A percentile compares a stretch with the other conserved stretches of the same genome.
Conservation (phyloP, 2,113 vertebrate genomes). For the Silurus glanis region DNA sequence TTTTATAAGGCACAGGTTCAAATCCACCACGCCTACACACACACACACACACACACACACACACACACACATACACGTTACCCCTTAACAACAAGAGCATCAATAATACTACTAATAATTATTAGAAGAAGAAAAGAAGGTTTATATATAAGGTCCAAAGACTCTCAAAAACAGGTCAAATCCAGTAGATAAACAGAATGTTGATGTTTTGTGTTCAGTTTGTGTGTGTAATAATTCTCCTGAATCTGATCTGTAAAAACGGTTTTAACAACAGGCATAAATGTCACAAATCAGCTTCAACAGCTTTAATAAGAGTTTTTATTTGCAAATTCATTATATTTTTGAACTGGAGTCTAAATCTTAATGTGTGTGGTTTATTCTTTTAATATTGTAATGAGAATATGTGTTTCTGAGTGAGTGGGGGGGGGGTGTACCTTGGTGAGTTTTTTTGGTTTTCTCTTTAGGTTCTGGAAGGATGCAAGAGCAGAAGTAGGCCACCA, state of each 20-base stretch:
- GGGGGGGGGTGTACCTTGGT: constrained; percentile 77
- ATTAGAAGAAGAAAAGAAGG: neutral
- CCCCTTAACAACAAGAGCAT: neutral
- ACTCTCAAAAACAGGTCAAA: too few relatives aligned
- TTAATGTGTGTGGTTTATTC: neutral
- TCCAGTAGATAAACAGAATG: neutral
- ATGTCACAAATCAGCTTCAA: too few relatives aligned
- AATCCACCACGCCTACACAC: constrained; percentile 82
- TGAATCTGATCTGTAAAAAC: too few relatives aligned
- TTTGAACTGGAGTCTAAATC: too few relatives aligned
- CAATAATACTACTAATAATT: neutral
- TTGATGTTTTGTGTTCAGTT: neutral
- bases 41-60: constrained; percentile 67
- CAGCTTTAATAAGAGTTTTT: too few relatives aligned
- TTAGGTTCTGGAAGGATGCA: constrained; percentile 59
- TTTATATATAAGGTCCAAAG: neutral
- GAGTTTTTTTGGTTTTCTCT: constrained; percentile 76
- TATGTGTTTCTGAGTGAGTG: neutral
- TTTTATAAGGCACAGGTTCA: constrained; percentile 90
- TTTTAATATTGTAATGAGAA: neutral
- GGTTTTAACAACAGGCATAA: too few relatives aligned
- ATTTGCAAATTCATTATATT: too few relatives aligned
- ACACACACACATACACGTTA: neutral
- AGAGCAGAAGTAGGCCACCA: constrained; percentile 69
- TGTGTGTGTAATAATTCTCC: neutral